Conservation (phyloP, 2,888 invertebrate species). For the Apotomis turbidana region DNA sequence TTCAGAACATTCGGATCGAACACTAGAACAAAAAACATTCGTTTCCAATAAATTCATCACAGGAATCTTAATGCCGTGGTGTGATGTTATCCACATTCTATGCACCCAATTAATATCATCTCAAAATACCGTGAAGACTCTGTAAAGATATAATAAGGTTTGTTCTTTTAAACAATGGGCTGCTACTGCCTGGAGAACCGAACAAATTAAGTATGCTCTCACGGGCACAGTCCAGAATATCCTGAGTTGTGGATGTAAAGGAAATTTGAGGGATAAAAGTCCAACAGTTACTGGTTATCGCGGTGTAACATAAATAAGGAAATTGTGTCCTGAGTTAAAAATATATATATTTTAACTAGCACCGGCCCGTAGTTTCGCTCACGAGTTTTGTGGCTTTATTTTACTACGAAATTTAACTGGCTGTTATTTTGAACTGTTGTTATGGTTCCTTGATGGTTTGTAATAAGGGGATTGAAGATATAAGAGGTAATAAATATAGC, state of each 20-base stretch:
- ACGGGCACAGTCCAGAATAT: conserved; percentile 62
- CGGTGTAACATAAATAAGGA: conserved; percentile 62
- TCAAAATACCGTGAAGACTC: conserved; percentile 62
- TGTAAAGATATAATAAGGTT: conserved; percentile 75
- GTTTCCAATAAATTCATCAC: conserved; percentile 12
- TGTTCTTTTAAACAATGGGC: conserved; percentile 75
- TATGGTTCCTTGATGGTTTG: conserved; percentile 9
- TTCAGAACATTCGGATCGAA: not conserved
- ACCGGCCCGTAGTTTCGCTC: conserved; percentile 42
- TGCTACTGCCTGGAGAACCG: conserved; percentile 69
- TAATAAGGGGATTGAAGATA: not conserved
- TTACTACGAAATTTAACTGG: conserved; percentile 22
- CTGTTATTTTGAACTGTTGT: conserved; percentile 16
- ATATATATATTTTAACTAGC: conserved; percentile 44
- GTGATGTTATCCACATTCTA: conserved; percentile 12
- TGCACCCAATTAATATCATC: conserved; percentile 45
- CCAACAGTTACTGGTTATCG: conserved; percentile 51
- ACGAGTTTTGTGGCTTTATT: conserved; percentile 34
- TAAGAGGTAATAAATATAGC: not conserved
- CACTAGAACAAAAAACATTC: not conserved
- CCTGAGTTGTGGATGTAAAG: conserved; percentile 48
- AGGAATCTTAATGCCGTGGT: conserved; percentile 17
- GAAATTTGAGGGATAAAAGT: conserved; percentile 44
- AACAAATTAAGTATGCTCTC: conserved; percentile 77
- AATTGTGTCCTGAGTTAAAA: conserved; percentile 65